Evolutionary conservation across 2,888 invertebrate genomes (phyloP), one percentile per base, ranked within the genome.

Genomic region (Drosophila meridionalis): DNA sequence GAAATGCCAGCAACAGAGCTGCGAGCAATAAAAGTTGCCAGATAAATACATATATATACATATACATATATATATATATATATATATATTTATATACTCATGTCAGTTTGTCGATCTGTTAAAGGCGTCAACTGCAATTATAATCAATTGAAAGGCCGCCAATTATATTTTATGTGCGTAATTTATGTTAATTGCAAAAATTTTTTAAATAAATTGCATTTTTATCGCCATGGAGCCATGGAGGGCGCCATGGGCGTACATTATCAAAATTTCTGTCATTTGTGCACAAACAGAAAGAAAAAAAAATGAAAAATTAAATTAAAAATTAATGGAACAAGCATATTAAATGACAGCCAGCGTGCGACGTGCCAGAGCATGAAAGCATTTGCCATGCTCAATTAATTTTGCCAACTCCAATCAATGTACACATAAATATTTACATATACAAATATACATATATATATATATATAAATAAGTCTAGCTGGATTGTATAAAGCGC

Each of bases 101-200:
- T 65, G 64, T 64, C 70, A 52, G 45, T 76, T 50, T 57, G 52
- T 63, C 48, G 36, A 20, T 66, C 28, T 66, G 57, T 12, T 40
- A 43, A 38, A 45, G 32, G 62, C 75, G 48, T 70, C 69, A 68
- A 69, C 60, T 68, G 77, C 89, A 87, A 87, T 85, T 89, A 87
- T 75, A 84, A 76, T 89, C 89, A 85, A 87, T 89, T 79, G 89
- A 73, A 73, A 70, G 67, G 82, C 68, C 60, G 71, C 62, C 79
- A 79, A 87, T 89, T 87, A 83, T 58, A 89, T 87, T 83, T 76
- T 63, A 76, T 70, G 68, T 72, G 26, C 79, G 64, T 87, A 82
- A 89, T 85, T 85, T 89, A 85, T 89, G 85, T 85, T 76, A 87
- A 85, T 89, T 88, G 73, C 80, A 82, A 82, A 81, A 87, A 77